phyloP scores from a whole-genome alignment of 2,113 vertebrate species.

The Caloenas nicobarica region DNA sequence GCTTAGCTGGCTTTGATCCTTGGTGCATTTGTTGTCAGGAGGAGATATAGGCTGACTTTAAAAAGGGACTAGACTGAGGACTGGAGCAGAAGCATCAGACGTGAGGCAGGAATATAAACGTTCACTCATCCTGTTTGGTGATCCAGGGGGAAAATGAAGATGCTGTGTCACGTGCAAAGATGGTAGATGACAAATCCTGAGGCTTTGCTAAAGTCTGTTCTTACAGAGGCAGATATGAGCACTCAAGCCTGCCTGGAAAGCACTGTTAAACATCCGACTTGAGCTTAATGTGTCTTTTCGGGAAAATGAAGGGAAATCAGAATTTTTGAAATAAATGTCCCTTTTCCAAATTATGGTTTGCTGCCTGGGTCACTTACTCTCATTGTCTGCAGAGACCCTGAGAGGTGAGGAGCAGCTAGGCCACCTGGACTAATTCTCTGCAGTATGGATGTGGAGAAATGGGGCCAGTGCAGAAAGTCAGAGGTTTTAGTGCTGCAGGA shows the following conservation, averaged over 20 bases:
- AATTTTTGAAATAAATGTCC: not conserved
- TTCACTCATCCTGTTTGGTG: not conserved
- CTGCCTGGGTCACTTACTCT: not conserved
- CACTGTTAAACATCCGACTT: not conserved
- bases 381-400: rapidly evolving
- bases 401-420: not conserved
- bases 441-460: not conserved
- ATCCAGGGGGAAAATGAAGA: not conserved
- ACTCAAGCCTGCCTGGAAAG: not conserved
- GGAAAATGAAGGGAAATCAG: not conserved
- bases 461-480: not conserved
- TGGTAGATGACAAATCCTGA: not conserved
- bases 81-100: not conserved
- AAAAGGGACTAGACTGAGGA: not conserved
- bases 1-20: not conserved
- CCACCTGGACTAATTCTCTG: not conserved
- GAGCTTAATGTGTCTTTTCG: not conserved
- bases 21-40: not conserved
- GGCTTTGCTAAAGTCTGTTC: not conserved
- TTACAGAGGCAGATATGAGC: not conserved
- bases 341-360: not conserved
- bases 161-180: not conserved
- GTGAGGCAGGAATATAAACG: not conserved
- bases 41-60: not conserved
- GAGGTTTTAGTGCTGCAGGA: not conserved